Base-by-base conservation (phyloP, 2,113 vertebrate species). In the Dasyurus viverrinus region DNA sequence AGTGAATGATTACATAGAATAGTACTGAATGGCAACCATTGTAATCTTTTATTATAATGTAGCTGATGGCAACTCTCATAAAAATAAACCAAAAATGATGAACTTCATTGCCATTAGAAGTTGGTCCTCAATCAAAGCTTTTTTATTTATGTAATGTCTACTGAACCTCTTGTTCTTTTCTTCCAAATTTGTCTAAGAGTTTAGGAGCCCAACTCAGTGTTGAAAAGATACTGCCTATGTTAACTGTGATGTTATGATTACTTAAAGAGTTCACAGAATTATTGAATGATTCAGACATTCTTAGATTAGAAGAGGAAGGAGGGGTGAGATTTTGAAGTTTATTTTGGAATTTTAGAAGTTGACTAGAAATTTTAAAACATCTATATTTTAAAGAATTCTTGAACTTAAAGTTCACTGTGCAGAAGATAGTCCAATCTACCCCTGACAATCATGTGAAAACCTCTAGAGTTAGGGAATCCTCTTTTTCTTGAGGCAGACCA, bases 101-200 rank as follows among this genome's bases (percentile, higher is more conserved):
- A 76, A 76, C 60, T 76, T 68, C 30, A 36, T 68, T n/a, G 60
- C 36, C 60, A n/a, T 76, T 3, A 55, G 4, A n/a, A 76, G 8
- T n/a, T 76, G 60, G 60, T 76, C 14, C 36, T 76, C 60, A 76
- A 7, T 76, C 36, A 19, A 84, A 16, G 19, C 1, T 0, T 84
- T 42, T 42, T 84, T 84, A 76, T 42, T 42, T 42, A 23, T 84
- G 22, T 36, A 36, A 14, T 84, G n/a, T 42, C 42, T 14, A 1
- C 36, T 26, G 2, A 10, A 89, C 53, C 84, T 36, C 50, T 60
- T 90, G 16, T 53, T 4, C 8, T 24, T 47, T 47, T 53, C 76
- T 93, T 53, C 84, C 36, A 76, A n/a, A 47, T 92, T 55, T 89
- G 92, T 92, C 90, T 89, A 92, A 52, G 92, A 95, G n/a, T n/a